Base-by-base conservation (phyloP, 2,113 vertebrate species). In the Alligator sinensis region DNA sequence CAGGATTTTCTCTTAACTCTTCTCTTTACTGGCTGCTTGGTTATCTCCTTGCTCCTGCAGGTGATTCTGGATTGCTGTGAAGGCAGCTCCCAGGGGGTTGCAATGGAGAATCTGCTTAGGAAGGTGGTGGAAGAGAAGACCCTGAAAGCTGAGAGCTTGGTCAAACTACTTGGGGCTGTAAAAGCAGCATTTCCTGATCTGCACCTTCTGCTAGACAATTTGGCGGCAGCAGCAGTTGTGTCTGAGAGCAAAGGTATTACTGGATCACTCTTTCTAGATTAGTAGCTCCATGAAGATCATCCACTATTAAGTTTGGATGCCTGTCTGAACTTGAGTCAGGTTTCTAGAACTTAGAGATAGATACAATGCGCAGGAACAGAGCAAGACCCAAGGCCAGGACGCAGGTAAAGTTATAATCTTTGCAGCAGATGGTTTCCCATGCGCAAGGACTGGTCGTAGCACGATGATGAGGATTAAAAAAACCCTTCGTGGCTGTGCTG, bases 61-160 rank as follows among this genome's bases (percentile, higher is more conserved):
- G 96, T 98, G 54, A 96, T 99, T 92, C 93, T 97, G 92, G 96
- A 95, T 96, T 99, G 98, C 98, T 99, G 98, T 62, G 90, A 97
- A 94, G 94, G 97, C 7, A 30, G 82, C 22, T 97, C 97, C 70
- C 96, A 96, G 55, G 96, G 91, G 88, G 34, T 34, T 4, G 97
- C 94, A 1, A 2, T 98, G 79, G 97, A 97, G 87, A 97, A 70
- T 83, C 92, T 99, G 82, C 64, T 98, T 93, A 97, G 91, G 86
- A 97, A 92, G 61, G 96, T 98, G 86, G 94, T 89, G 59, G 94
- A 97, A 93, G 98, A 98, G 88, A 98, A 97, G 84, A 97, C 87
- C 14, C 87, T 98, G 80, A 95, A 97, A 60, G 97, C 98, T 16
- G 96, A 81, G 80, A 98, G 96, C 59, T 70, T 99, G 75, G 54